phyloP scores from a whole-genome alignment of 1,140 invertebrate species.

The Aphidius ervi region DNA sequence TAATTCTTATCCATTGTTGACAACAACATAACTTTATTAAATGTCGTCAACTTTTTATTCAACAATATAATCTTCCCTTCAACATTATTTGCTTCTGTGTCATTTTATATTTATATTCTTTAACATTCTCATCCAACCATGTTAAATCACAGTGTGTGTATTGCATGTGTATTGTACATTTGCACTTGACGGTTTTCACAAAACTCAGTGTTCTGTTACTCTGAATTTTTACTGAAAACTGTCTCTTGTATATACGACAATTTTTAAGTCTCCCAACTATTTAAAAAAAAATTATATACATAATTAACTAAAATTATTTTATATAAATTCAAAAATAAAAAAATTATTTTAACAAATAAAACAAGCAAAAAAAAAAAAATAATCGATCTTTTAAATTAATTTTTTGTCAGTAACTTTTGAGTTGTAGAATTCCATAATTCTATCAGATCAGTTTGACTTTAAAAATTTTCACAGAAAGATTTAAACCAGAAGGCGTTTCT shows the following conservation, averaged over 20 bases:
- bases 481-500: conserved; percentile 1
- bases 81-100: background rate
- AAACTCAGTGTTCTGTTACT: conserved; percentile 19
- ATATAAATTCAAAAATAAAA: too few relatives aligned
- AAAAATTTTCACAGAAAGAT: background rate
- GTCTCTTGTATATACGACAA: too few relatives aligned
- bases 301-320: too few relatives aligned
- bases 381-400: too few relatives aligned
- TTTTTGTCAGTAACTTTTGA: too few relatives aligned
- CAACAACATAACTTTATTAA: background rate
- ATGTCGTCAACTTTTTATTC: conserved; percentile 1
- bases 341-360: too few relatives aligned
- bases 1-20: too few relatives aligned
- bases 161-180: conserved; percentile 7
- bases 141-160: background rate
- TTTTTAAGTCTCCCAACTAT: background rate
- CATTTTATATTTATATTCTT: background rate
- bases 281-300: background rate
- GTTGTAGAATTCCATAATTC: too few relatives aligned
- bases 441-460: too few relatives aligned
- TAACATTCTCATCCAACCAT: background rate
- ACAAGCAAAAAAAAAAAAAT: too few relatives aligned
- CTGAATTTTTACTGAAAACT: background rate
- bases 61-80: conserved; percentile 6
- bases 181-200: conserved; percentile 18